Percentiles rank a stretch among this genome's conserved stretches.
Conservation (phyloP, 2,888 invertebrate species). For the Agrochola litura region DNA sequence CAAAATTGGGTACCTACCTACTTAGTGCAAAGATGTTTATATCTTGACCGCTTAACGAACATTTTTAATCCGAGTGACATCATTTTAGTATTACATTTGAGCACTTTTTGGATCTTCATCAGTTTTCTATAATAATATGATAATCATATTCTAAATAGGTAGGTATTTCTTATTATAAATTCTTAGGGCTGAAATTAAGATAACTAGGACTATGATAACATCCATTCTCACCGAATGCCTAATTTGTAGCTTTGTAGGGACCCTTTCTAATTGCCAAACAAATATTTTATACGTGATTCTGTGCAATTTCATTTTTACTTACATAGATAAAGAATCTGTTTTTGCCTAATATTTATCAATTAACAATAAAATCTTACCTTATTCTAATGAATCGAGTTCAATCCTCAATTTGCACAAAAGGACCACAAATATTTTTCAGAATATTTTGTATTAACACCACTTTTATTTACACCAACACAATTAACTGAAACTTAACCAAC, state of each 20-base stretch:
- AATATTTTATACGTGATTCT: neutral
- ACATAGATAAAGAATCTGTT: too few relatives aligned
- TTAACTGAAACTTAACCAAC: neutral
- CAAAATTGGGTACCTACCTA: neutral
- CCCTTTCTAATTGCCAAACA: neutral
- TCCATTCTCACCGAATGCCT: neutral
- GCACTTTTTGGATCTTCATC: too few relatives aligned
- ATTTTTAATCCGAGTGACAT: neutral
- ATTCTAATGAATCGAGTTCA: neutral
- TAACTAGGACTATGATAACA: neutral
- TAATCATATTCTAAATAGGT: neutral
- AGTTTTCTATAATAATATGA: neutral
- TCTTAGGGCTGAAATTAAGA: neutral
- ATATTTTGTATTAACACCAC: neutral
- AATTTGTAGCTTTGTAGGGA: neutral
- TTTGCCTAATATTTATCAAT: neutral
- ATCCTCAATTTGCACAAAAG: neutral
- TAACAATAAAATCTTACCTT: conserved; percentile 30
- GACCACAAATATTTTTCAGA: conserved; percentile 12
- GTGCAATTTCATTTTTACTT: neutral
- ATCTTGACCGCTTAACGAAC: neutral
- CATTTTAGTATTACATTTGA: neutral
- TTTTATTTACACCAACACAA: neutral
- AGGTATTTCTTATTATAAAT: neutral
- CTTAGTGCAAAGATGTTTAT: neutral